A percentile compares a stretch with the other conserved stretches of the same genome.
These are phyloP conservation scores for Ondatra zibethicus DNA, from an alignment of 2,113 vertebrate species.

Conservation along the genomic window DNA sequence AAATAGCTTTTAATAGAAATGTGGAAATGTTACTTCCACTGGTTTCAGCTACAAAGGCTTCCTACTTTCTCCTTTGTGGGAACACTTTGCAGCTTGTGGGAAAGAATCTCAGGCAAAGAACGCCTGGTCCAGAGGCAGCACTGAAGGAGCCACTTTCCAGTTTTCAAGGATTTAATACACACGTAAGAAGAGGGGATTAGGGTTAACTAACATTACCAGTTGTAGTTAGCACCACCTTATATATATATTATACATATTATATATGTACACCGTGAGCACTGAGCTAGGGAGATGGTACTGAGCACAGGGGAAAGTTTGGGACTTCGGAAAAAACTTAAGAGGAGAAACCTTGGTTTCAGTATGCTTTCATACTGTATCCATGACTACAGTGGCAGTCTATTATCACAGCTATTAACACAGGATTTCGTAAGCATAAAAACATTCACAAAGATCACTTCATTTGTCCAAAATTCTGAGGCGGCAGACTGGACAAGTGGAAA, in stretches of 20 bases:
- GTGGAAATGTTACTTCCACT: slow-evolving; percentile 58
- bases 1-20: slow-evolving; percentile 73
- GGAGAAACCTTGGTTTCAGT: neutral
- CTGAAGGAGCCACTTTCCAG: slow-evolving; percentile 15
- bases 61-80: slow-evolving; percentile 52
- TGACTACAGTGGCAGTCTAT: neutral
- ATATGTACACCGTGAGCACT: neutral
- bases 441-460: neutral
- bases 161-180: slow-evolving; percentile 51
- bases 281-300: neutral
- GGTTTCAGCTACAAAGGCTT: slow-evolving; percentile 48
- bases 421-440: neutral
- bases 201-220: neutral
- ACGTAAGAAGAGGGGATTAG: neutral
- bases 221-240: neutral
- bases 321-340: neutral
- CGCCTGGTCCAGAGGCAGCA: slow-evolving; percentile 19
- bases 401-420: neutral
- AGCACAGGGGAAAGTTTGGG: neutral
- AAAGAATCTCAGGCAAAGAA: slow-evolving; percentile 40
- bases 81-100: slow-evolving; percentile 52
- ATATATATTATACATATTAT: neutral
- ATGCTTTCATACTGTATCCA: neutral
- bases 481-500: neutral
- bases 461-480: neutral